These are phyloP conservation scores for Cheirogaleus medius DNA, from an alignment of 2,113 vertebrate species.

Conservation along the genomic window DNA sequence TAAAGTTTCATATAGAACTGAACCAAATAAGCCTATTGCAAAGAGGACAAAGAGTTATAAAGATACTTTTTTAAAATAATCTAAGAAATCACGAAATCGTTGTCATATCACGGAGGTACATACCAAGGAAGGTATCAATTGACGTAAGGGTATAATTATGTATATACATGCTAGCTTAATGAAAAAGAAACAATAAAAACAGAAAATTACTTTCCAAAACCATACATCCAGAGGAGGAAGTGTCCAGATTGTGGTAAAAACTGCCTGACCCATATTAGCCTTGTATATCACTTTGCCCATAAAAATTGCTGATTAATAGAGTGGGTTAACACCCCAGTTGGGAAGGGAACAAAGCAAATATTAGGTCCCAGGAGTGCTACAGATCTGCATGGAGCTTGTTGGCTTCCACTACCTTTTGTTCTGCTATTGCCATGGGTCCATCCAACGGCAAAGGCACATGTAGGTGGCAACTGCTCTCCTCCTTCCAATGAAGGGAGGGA, in stretches of 20 bases:
- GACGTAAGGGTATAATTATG: neutral
- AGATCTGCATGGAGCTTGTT: neutral
- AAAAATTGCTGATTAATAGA: neutral
- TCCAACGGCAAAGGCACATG: neutral
- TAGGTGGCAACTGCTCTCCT: neutral
- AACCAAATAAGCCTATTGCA: neutral
- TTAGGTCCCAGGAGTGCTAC: neutral
- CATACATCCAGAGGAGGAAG: neutral
- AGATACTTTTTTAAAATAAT: neutral
- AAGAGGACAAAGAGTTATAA: neutral
- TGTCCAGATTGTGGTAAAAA: neutral
- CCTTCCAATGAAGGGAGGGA: too few species aligned
- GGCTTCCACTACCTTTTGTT: neutral
- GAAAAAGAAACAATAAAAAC: neutral
- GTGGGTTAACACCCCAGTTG: neutral
- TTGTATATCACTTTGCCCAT: neutral
- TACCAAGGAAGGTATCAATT: neutral
- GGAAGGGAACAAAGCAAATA: neutral
- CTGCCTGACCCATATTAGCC: neutral
- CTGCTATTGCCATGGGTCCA: neutral
- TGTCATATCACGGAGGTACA: neutral
- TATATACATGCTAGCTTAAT: neutral
- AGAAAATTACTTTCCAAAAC: neutral
- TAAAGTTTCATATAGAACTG: slow-evolving; percentile 10
- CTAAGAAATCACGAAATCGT: neutral